Evolutionary conservation across 2,797 vertebrate genomes (phyloP), one percentile per base, ranked within the genome.

Genomic region (Sebastes minor): DNA sequence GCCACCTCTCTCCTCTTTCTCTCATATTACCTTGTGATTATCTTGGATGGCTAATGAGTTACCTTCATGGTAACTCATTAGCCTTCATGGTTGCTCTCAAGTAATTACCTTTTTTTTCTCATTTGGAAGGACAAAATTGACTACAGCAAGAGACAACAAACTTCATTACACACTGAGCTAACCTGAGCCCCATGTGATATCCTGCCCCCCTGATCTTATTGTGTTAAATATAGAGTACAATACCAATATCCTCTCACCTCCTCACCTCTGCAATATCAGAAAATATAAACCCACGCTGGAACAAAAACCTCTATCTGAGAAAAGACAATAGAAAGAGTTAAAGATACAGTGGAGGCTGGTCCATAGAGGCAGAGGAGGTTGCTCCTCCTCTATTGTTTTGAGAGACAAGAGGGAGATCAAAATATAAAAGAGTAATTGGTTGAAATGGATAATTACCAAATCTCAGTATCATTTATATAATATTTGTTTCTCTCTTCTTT

Each of bases 21-120:
- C 78, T 83, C 66, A 78, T 77, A 60, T 86, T 89, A 88, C 86
- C 73, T 83, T 86, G 83, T 82, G 74, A 85, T 88, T 83, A 89
- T 90, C 84, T 90, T 76, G 70, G 81, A 82, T 85, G 76, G 85
- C 82, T 94, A 92, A 95, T 92, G 88, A 91, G 88, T 90, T 93
- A 83, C 89, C 85, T 70, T 92, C 71, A 89, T 82, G 89, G 82
- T 86, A 78, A 87, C 70, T 91, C 83, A 87, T 92, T 90, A 90
- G 77, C 72, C 71, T 72, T 90, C 75, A 86, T 80, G 76, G 84
- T 81, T 91, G 80, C 81, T 86, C 88, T 90, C 76, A 81, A 91
- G 90, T 92, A 92, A 93, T 94, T 94, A 91, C 88, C 71, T 89
- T 88, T 86, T 85, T 81, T 84, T 76, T 68, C 81, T 79, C 62